Evolutionary conservation across 2,797 vertebrate genomes (phyloP), one percentile per base, ranked within the genome.

Genomic region (Protonibea diacanthus): DNA sequence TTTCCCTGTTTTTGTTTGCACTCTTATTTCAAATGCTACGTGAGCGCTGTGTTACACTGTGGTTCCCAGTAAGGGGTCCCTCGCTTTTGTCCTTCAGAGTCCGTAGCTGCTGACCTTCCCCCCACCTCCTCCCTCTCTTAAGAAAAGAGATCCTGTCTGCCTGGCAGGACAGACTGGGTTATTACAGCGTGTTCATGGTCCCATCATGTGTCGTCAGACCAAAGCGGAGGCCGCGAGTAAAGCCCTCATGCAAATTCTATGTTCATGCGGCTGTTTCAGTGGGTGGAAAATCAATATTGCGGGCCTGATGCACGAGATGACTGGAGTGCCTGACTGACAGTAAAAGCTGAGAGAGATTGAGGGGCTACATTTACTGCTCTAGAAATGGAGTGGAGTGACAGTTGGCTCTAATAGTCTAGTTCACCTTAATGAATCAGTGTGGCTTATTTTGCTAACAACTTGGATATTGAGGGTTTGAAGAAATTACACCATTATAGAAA

Each of bases 181-280:
- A 96, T 97, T 97, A 96, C 94, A 95, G 94, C 93, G 94, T 95
- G 94, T 96, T 96, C 95, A 96, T 94, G 95, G 96, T 96, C 96
- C 95, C 96, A 97, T 97, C 97, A 96, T 97, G 96, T 97, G 97
- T 97, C 96, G 96, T 97, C 96, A 96, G 96, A 97, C 95, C 96
- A 96, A 97, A 96, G 96, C 93, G 94, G 95, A 96, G 95, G 96
- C 96, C 96, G 96, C 44, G 90, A 97, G 96, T 97, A 97, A 97
- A 97, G 97, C 96, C 96, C 96, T 99, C 97, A 99, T 99, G 97
- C 97, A 99, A 98, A 99, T 99, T 99, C 97, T 98, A 99, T 99
- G 98, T 97, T 98, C 97, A 97, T 97, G 97, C 95, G 96, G 97
- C 97, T 97, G 97, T 97, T 98, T 98, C 97, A 97, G 97, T 96